Evolutionary conservation across 2,888 invertebrate species (phyloP), one percentile per base, ranked within the genome.

Genomic region (Spatulosminthurus flaviceps): DNA sequence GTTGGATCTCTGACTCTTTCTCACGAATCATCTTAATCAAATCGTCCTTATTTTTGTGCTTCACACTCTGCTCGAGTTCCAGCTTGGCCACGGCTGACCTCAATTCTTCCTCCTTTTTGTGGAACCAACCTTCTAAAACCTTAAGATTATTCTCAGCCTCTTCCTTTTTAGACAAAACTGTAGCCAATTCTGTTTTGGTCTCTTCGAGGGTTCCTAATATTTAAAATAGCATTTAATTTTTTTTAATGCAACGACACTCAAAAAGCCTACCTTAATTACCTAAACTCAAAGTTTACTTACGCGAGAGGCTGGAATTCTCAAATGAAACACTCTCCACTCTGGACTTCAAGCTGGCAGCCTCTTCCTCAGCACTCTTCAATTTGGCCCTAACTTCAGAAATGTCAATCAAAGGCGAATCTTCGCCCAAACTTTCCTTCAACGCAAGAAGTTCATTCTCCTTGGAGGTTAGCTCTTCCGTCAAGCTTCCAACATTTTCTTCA

Each of bases 391-490:
- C 74, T 73, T 85, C 85, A n/a, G 85, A 83, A 67, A 84, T 80
- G 66, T 85, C 85, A 64, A 85, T 75, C 5, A 85, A 60, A 1
- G 85, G 85, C 19, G 85, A 85, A 74, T 85, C 85, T 29, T 85
- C 85, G 19, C 84, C 85, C 5, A 85, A 70, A 0, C 80, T 80
- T 66, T 85, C 84, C 73, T 84, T 83, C 19, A 85, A 41, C 19
- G 82, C 80, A 19, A 78, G 42, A 19, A 85, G 70, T 73, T 85
- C 84, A 79, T 83, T 84, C 71, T 85, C 85, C 42, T 84, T 81
- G 26, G 79, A 70, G 29, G 81, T 82, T 7, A 85, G 82, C 73
- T 85, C 84, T 28, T 82, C 80, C 76, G 78, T 84, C 7, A 85
- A 71, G 1, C 28, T 69, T 61, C 78, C 81, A 0, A 83, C 84